A percentile compares a stretch with the other conserved stretches of the same genome.
These are phyloP conservation scores for Capitella teleta DNA, from an alignment of 1,140 invertebrate genomes.

Conservation along the genomic window DNA sequence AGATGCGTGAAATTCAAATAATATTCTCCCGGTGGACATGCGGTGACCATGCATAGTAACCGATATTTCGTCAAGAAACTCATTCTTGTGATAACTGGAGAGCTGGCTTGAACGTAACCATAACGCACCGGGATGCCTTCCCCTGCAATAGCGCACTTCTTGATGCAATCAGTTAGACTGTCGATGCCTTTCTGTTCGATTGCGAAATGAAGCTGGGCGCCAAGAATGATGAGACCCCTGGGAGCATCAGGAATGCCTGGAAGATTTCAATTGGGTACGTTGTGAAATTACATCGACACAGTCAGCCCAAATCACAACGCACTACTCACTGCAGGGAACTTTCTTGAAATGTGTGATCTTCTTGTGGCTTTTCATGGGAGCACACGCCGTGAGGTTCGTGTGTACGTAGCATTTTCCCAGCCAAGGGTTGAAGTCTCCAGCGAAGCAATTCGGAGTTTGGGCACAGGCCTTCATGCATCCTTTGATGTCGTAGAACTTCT, in stretches of 20 bases:
- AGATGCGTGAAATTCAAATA: neutral
- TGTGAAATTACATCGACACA: too few relatives aligned
- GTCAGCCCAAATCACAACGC: too few relatives aligned
- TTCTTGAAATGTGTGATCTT: slow-evolving; percentile 6
- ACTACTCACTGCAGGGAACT: slow-evolving; percentile 7
- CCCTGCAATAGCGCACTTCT: neutral
- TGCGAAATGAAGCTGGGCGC: neutral
- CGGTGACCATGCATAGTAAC: neutral
- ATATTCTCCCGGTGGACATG: neutral
- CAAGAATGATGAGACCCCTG: neutral
- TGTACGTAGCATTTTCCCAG: slow-evolving; percentile 8
- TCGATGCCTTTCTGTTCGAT: neutral
- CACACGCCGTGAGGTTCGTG: slow-evolving; percentile 8
- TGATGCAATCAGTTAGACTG: neutral
- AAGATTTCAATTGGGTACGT: neutral
- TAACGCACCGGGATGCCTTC: neutral
- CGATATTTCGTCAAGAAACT: neutral
- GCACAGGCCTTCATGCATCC: slow-evolving; percentile 6
- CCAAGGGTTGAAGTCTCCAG: slow-evolving; percentile 11
- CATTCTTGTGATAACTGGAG: neutral
- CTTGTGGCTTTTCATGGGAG: neutral
- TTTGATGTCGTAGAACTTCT: slow-evolving; percentile 4
- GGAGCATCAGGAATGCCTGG: neutral
- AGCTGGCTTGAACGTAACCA: neutral
- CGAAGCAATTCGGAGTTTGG: slow-evolving; percentile 5